Evolutionary conservation across 2,888 invertebrate genomes (phyloP).

Genomic region (Tachina lurida): DNA sequence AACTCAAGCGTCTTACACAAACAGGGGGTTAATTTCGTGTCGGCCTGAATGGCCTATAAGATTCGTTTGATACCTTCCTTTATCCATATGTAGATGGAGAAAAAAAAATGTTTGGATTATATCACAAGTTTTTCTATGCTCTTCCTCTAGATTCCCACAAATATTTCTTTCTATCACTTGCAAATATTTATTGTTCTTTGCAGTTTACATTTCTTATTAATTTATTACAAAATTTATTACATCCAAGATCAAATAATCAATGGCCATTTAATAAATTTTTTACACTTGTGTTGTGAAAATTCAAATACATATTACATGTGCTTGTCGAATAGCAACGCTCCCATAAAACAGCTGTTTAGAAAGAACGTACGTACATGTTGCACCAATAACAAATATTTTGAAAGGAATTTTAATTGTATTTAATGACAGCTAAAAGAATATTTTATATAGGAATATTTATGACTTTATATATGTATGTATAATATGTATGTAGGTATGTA

Average conservation of each 20-base stretch:
- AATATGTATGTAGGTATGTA: too few species aligned
- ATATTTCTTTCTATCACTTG: conserved; percentile 27
- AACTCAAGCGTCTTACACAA: too few species aligned
- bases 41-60: too few species aligned
- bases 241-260: conserved; percentile 62
- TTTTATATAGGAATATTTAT: conserved; percentile 58
- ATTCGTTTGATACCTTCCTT: conserved; percentile 28
- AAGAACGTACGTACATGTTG: conserved; percentile 8
- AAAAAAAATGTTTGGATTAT: conserved; percentile 19
- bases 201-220: conserved; percentile 49
- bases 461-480: neutral
- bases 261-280: conserved; percentile 61
- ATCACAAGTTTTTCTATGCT: conserved; percentile 16
- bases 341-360: conserved; percentile 19
- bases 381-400: conserved; percentile 38
- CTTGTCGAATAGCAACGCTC: conserved; percentile 8
- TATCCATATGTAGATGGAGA: conserved; percentile 1
- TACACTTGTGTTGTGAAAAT: conserved; percentile 29
- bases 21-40: too few species aligned
- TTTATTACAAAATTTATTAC: conserved; percentile 65
- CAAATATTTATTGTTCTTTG: conserved; percentile 24
- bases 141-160: conserved; percentile 29
- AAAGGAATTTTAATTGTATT: conserved; percentile 64
- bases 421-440: conserved; percentile 21
- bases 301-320: conserved; percentile 1